Base-by-base conservation (phyloP, 1,140 invertebrate species). In the Hyles vespertilio region DNA sequence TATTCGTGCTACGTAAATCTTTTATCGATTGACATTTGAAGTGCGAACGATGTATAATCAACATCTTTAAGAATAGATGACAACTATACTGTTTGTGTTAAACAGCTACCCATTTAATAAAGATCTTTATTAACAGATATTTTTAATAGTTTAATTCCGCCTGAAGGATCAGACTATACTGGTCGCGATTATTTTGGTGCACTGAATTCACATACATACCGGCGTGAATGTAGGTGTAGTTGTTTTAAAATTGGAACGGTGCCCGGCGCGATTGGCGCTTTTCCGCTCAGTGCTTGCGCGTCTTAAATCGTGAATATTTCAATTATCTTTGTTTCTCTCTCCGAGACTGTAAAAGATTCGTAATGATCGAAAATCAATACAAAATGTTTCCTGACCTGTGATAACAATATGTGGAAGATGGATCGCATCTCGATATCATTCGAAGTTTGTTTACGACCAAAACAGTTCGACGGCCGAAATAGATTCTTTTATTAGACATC, bases 401-500 rank as follows among this genome's bases (percentile, higher is more conserved):
- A 54, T 56, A 61, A 36, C 32, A 59, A 51, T 34, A 51, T 22
- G 48, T 52, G n/a, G 50, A 56, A 49, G 53, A 74, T 74, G 71
- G 58, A 69, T 67, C 55, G 46, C 32, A 40, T 40, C 36, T 40
- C 46, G 9, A 46, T 61, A 49, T 62, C 51, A 51, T 61, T 45
- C 40, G 59, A 61, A 32, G 63, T 75, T 74, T 82, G 74, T 81
- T 81, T 79, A 77, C 65, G 58, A 71, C 62, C 58, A 53, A 51
- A 56, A 63, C 56, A 61, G 63, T 59, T 62, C 54, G 65, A 56
- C 43, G 58, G 71, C 73, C 36, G 67, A 84, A 85, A 88, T 88
- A 88, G 85, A 87, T 72, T 85, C 81, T 86, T 83, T 81, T 81
- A 80, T 77, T 88, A 85, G 78, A 78, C 51, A 56, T 56, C 59